Base-by-base conservation (phyloP, 2,888 invertebrate genomes). In the Habrosyne pyritoides region DNA sequence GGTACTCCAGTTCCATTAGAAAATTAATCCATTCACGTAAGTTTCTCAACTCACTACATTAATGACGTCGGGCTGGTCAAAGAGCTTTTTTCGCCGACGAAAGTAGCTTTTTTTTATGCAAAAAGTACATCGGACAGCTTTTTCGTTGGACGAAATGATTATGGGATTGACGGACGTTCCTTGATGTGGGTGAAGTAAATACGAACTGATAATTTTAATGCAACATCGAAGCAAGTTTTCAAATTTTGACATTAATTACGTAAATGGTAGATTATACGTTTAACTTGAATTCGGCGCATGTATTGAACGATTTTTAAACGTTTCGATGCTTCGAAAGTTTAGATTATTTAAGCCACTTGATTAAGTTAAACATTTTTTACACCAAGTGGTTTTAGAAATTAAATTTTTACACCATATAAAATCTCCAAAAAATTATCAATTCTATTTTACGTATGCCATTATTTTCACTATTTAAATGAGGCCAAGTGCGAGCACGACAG, bases 1-100 rank as follows among this genome's bases (percentile, higher is more conserved):
- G 24, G 24, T 24, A 5, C 7, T 24, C 3, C 24, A 24, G 3
- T 4, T 33, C 48, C 24, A 48, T 48, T 26, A 26, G 26, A n/a
- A 26, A 48, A 26, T 48, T 26, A 48, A 48, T 48, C 24, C 26
- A 26, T 18, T 24, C n/a, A 26, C 24, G 21, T 48, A 48, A 26
- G 49, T 49, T 49, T 49, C 14, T 48, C 14, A 24, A 48, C 26
- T 48, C 14, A 26, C 3, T 28, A 57, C 42, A 62, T 64, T 68
- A 67, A 67, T 64, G 62, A 70, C 63, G 75, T 55, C 73, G 73
- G 75, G 61, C 59, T 59, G 42, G 56, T 73, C 75, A 72, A 73
- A 74, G 69, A 59, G 57, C 52, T 67, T 70, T 63, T 70, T 66
- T 60, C 58, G 53, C 52, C 51, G 57, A 56, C 56, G 28, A 28